Percentiles rank a stretch among this genome's conserved stretches.
These are phyloP conservation scores for Apis mellifera DNA, from an alignment of 1,140 invertebrate species.

Conservation along the genomic window DNA sequence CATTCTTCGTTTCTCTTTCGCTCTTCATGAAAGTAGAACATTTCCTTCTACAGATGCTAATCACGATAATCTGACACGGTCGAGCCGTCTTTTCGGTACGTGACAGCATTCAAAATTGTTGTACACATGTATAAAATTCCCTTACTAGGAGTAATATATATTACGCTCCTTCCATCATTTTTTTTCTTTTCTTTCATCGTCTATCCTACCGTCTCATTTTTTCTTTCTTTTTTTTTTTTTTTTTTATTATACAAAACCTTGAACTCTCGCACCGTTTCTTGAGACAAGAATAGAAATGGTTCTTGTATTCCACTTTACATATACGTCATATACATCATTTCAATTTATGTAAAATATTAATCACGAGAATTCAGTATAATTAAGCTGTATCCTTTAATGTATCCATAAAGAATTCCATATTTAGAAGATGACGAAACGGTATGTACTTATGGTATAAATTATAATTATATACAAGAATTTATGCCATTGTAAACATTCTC, in stretches of 20 bases:
- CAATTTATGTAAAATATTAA: no score
- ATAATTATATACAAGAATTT: not conserved
- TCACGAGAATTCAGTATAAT: no score
- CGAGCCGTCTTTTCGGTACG: slow-evolving; percentile 33
- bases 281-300: not conserved
- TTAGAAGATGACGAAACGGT: not conserved
- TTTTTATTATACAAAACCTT: not conserved
- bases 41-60: slow-evolving; percentile 74
- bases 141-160: not conserved
- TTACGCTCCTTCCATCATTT: not conserved
- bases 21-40: slow-evolving; percentile 69
- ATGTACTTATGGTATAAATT: not conserved
- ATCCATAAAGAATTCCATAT: not conserved
- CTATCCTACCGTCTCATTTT: not conserved
- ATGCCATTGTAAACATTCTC: not conserved
- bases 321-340: no score
- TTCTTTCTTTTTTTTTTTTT: no score
- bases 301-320: no score
- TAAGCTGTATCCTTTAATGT: not conserved
- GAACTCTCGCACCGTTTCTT: not conserved
- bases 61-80: slow-evolving; percentile 64
- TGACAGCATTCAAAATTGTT: slow-evolving; percentile 55
- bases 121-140: not conserved
- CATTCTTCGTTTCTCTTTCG: slow-evolving; percentile 50
- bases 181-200: not conserved